Percentiles rank a stretch among this genome's conserved stretches.
Conservation (phyloP, 2,888 invertebrate genomes). For the Argyra leucocephala region DNA sequence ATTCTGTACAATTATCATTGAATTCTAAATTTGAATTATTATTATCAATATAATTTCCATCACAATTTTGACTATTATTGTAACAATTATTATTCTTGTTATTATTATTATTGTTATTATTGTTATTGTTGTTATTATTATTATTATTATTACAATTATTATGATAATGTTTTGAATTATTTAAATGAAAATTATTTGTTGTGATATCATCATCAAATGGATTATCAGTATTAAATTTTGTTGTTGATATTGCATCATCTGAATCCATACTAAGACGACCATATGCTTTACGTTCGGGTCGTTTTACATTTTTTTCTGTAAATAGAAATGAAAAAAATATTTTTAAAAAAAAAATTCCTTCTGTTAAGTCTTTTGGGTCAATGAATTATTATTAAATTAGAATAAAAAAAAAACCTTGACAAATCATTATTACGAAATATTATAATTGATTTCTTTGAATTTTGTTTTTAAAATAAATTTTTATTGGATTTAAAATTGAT, state of each 20-base stretch:
- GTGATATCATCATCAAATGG: background rate
- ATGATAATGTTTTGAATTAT: slow-evolving; percentile 29
- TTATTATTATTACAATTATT: slow-evolving; percentile 17
- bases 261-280: slow-evolving; percentile 25
- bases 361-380: too few relatives aligned
- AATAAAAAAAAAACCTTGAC: too few relatives aligned
- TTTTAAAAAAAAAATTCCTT: too few relatives aligned
- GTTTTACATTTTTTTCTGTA: slow-evolving; percentile 24
- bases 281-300: slow-evolving; percentile 25
- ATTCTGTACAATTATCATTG: slow-evolving; percentile 21
- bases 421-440: too few relatives aligned
- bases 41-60: background rate
- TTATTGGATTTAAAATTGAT: too few relatives aligned
- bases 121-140: slow-evolving; percentile 8
- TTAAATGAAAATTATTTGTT: slow-evolving; percentile 10
- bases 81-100: background rate
- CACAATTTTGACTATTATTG: background rate
- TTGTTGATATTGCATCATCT: slow-evolving; percentile 25
- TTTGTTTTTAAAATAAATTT: too few relatives aligned
- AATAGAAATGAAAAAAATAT: background rate
- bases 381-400: too few relatives aligned
- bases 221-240: slow-evolving; percentile 14
- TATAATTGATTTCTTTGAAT: too few relatives aligned
- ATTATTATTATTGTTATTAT: slow-evolving; percentile 5
- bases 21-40: slow-evolving; percentile 8